Conservation (phyloP, 2,888 invertebrate genomes). For the Nymphalis polychloros region DNA sequence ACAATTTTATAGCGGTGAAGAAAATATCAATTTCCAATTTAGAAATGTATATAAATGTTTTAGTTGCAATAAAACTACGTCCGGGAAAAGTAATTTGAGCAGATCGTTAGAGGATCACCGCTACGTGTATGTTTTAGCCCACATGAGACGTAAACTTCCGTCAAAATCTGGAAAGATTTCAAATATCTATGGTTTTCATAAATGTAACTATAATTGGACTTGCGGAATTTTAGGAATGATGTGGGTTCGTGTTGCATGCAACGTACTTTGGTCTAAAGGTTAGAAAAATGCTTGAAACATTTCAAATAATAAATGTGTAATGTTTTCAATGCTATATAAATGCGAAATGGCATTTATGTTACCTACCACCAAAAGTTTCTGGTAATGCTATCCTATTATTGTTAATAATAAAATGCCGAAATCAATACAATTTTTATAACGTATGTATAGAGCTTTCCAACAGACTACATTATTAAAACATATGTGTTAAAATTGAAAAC, state of each 20-base stretch:
- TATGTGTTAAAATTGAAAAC: too few relatives aligned
- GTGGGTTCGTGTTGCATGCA: constrained; percentile 22
- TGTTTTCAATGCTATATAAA: too few relatives aligned
- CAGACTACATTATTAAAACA: too few relatives aligned
- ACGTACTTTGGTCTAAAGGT: constrained; percentile 9
- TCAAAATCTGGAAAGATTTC: constrained; percentile 40
- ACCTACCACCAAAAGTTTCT: too few relatives aligned
- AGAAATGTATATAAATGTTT: constrained; percentile 17
- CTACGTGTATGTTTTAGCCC: constrained; percentile 29
- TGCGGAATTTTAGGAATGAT: constrained; percentile 18
- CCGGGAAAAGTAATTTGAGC: constrained; percentile 24
- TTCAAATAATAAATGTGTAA: not conserved
- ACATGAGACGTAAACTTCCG: constrained; percentile 54
- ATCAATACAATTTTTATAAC: too few relatives aligned
- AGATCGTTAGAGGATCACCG: constrained; percentile 39
- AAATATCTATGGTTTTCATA: constrained; percentile 29
- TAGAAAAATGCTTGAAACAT: not conserved
- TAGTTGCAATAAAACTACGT: constrained; percentile 21
- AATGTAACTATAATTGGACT: constrained; percentile 40
- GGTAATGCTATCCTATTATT: too few relatives aligned
- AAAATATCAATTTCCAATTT: constrained; percentile 11
- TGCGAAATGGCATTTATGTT: too few relatives aligned
- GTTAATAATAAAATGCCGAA: too few relatives aligned
- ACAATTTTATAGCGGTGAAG: not conserved
- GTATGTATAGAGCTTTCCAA: too few relatives aligned